Percentiles rank a stretch among this genome's conserved stretches.
Conservation (phyloP, 2,113 vertebrate genomes). For the Condylura cristata region DNA sequence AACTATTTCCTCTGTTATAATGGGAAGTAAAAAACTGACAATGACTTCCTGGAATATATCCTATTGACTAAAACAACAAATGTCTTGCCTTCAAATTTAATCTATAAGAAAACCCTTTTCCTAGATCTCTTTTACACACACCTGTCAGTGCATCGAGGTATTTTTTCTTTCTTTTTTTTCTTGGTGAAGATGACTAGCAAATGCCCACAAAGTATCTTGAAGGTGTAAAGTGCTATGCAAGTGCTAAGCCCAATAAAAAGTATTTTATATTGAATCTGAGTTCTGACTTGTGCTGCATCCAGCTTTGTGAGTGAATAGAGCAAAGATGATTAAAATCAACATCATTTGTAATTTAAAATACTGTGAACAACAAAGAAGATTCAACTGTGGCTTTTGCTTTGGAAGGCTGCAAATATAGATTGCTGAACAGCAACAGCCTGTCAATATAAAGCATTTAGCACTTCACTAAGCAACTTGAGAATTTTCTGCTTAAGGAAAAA, state of each 20-base stretch:
- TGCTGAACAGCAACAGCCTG: conserved; percentile 53
- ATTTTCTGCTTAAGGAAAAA: conserved; percentile 55
- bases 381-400: conserved; percentile 57
- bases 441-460: conserved; percentile 69
- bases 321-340: conserved; percentile 72
- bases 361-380: conserved; percentile 55
- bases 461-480: conserved; percentile 59
- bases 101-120: background rate
- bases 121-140: background rate
- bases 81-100: conserved; percentile 4
- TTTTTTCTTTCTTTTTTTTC: conserved; percentile 5
- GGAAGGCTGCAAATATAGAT: conserved; percentile 73
- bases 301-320: conserved; percentile 34
- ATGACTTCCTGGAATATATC: conserved; percentile 47
- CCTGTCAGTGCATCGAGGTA: background rate
- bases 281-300: conserved; percentile 28
- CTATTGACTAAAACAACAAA: background rate
- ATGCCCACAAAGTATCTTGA: conserved; percentile 66
- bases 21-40: background rate
- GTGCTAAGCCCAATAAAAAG: conserved; percentile 57
- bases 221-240: conserved; percentile 50
- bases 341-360: conserved; percentile 65
- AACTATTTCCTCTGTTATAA: background rate
- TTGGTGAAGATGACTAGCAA: conserved; percentile 26
- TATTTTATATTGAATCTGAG: conserved; percentile 52